Percentiles rank a stretch among this genome's conserved stretches.
Conservation (phyloP, 1,140 invertebrate genomes). For the Drosophila willistoni region DNA sequence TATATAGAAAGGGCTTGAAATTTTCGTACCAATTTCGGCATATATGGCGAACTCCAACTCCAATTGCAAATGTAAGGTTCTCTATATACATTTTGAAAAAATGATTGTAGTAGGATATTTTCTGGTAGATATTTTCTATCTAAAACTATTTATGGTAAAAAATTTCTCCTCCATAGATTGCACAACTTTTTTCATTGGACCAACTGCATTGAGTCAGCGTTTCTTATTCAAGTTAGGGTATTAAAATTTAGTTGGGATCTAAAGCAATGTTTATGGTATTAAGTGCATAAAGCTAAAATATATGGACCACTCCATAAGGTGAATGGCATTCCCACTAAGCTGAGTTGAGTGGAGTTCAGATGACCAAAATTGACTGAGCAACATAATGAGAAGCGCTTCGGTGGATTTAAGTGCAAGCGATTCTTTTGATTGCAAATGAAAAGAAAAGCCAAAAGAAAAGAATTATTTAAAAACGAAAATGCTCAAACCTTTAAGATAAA, state of each 20-base stretch:
- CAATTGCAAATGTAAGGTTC: no score
- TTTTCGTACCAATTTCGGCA: no score
- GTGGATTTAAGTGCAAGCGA: constrained; percentile 48
- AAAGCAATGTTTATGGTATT: constrained; percentile 39
- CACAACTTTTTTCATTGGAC: constrained; percentile 1
- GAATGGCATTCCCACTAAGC: constrained; percentile 39
- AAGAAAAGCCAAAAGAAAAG: neutral
- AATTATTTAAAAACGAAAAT: constrained; percentile 6
- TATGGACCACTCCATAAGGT: constrained; percentile 16
- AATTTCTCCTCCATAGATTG: neutral
- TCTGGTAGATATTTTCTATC: no score
- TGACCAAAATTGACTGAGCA: constrained; percentile 34
- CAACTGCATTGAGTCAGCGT: neutral
- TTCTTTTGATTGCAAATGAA: constrained; percentile 46
- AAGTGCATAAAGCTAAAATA: constrained; percentile 41
- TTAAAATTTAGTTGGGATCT: neutral
- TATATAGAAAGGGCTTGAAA: no score
- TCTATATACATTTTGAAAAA: no score
- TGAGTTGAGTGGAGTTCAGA: constrained; percentile 11
- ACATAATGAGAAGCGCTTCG: constrained; percentile 52
- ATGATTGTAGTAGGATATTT: no score
- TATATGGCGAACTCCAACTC: no score
- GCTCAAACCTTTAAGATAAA: constrained; percentile 2
- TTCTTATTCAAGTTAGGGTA: neutral
- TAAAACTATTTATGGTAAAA: no score